Evolutionary conservation across 37 sponge, comb jelly and placozoan genomes (phyloP).

Genomic region (Agelas oroides): DNA sequence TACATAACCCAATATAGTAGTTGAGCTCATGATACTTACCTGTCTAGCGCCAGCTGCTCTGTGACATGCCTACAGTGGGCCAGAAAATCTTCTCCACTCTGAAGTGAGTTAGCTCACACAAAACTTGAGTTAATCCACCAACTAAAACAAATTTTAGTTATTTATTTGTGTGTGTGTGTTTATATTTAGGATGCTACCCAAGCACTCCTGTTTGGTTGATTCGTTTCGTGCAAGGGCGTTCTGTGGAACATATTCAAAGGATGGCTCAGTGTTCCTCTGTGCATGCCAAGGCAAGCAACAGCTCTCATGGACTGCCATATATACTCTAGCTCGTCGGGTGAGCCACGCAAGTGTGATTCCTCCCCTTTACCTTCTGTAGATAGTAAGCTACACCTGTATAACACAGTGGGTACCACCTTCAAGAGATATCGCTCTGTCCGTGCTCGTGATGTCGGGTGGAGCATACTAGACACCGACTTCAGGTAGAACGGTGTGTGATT

Average conservation of each 20-base stretch:
- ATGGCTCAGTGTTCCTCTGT: constrained; percentile 60
- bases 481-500: constrained; percentile 38
- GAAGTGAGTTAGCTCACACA: neutral
- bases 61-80: neutral
- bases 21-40: no score
- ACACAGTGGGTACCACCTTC: constrained; percentile 38
- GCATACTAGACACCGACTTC: constrained; percentile 59
- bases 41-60: neutral
- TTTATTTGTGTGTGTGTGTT: no score
- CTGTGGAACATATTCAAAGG: constrained; percentile 67
- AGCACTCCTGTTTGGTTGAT: constrained; percentile 28
- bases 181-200: constrained; percentile 50
- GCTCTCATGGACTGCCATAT: no score
- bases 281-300: constrained; percentile 57
- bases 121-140: no score
- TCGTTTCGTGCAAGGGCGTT: constrained; percentile 24
- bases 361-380: constrained; percentile 25
- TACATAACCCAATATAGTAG: no score
- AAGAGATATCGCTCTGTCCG: constrained; percentile 27
- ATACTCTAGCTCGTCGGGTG: no score
- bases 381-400: constrained; percentile 51
- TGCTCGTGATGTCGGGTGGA: constrained; percentile 86
- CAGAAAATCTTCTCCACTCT: neutral
- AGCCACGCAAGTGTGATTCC: no score
- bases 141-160: no score